Conservation (phyloP, 2,888 invertebrate genomes). For the Plagodis dolabraria region DNA sequence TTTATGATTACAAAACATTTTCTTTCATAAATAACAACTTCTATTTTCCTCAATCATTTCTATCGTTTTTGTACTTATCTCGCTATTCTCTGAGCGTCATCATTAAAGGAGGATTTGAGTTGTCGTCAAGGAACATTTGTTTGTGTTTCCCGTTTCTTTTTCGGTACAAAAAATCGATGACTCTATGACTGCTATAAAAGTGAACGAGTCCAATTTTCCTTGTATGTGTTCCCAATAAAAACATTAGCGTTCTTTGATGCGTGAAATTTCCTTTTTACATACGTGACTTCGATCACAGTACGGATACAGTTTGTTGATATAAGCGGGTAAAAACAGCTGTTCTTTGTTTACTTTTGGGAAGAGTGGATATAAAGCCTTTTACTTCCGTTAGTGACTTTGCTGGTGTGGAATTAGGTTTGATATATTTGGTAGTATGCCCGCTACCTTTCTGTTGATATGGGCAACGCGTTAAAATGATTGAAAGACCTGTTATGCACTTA, state of each 20-base stretch:
- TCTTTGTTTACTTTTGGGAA: no score
- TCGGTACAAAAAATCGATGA: constrained; percentile 50
- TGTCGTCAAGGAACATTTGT: constrained; percentile 35
- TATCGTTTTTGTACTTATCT: constrained; percentile 31
- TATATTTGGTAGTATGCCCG: no score
- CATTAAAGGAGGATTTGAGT: constrained; percentile 37
- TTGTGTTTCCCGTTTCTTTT: constrained; percentile 31
- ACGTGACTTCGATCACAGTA: constrained; percentile 29
- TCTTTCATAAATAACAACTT: constrained; percentile 14
- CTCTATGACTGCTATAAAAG: constrained; percentile 49
- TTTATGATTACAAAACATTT: constrained; percentile 24
- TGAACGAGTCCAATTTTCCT: constrained; percentile 54
- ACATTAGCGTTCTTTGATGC: constrained; percentile 57
- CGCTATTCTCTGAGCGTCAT: constrained; percentile 35
- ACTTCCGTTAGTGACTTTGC: no score
- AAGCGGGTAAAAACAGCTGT: no score
- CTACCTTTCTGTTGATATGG: no score
- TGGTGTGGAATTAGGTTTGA: no score
- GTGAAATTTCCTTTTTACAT: constrained; percentile 57
- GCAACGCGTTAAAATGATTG: no score
- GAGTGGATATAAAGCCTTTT: no score
- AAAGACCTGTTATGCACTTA: no score
- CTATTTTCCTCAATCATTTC: constrained; percentile 31
- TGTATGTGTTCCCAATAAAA: constrained; percentile 57
- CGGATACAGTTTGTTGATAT: neutral